phyloP scores from a whole-genome alignment of 2,888 invertebrate genomes.

The Imbricaverruca yamaguchii region DNA sequence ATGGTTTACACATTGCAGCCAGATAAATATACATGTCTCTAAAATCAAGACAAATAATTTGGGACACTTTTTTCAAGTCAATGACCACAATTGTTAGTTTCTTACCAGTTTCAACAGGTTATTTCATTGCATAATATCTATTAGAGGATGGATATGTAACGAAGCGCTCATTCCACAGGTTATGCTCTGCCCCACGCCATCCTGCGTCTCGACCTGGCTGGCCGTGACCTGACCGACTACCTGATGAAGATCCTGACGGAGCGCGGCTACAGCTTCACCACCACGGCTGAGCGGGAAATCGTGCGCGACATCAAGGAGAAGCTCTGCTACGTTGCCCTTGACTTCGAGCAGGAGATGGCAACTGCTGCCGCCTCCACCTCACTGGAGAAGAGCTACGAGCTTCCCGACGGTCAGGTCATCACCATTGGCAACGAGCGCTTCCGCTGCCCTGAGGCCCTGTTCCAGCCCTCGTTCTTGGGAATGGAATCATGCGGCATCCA shows the following conservation, averaged over 20 bases:
- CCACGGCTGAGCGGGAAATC: constrained; percentile 50
- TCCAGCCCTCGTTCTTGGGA: constrained; percentile 63
- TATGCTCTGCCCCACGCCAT: constrained; percentile 89
- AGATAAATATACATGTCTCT: too few relatives aligned
- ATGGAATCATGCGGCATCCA: constrained; percentile 57
- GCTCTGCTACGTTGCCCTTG: constrained; percentile 77
- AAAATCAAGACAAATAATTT: too few relatives aligned
- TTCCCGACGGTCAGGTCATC: constrained; percentile 87
- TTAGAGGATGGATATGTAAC: too few relatives aligned
- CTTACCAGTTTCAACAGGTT: too few relatives aligned
- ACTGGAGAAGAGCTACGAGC: constrained; percentile 53
- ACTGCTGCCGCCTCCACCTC: constrained; percentile 48
- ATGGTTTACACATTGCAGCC: too few relatives aligned
- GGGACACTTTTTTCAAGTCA: too few relatives aligned
- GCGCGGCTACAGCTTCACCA: constrained; percentile 84
- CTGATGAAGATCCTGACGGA: constrained; percentile 90
- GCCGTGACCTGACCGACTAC: constrained; percentile 86
- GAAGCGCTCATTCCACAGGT: constrained; percentile 44
- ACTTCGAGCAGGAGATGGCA: constrained; percentile 88
- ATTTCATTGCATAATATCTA: too few relatives aligned
- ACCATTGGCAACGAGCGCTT: constrained; percentile 85
- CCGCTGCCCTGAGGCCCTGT: constrained; percentile 71
- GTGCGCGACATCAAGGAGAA: constrained; percentile 44
- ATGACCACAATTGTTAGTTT: too few relatives aligned
- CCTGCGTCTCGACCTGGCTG: constrained; percentile 84